Base-by-base conservation (phyloP, 2,888 invertebrate genomes). In the Pseudococcus longispinus region DNA sequence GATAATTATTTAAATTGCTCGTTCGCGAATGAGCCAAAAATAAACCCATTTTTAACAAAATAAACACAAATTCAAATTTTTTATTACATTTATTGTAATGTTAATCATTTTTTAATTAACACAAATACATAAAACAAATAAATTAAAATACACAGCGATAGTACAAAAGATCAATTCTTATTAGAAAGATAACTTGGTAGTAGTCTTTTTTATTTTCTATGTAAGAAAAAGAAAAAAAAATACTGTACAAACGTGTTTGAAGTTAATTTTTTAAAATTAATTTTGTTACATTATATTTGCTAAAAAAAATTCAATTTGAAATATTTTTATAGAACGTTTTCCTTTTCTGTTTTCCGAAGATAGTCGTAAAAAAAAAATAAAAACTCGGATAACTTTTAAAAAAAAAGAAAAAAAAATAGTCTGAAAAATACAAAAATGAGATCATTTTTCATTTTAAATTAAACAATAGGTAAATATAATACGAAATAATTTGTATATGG, bases 91-190 rank as follows among this genome's bases (percentile, higher is more conserved):
- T 86, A 86, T 86, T 86, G 86, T 86, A 86, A 86, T 80, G 86
- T 86, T 86, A 86, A 86, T 86, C 85, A 77, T 85, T 85, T 85
- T 85, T 85, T 85, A 85, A 85, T 77, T 85, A 85, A 85, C 85
- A 85, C 85, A 85, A 77, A 85, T 85, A 85, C 85, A 86, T 80
- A 86, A 86, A 86, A 86, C 86, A 86, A 86, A 86, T 86, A 86
- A 86, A 86, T 86, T 86, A 86, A 85, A 86, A 86, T 86, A 86
- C 86, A 80, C 86, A 86, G 86, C 77, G 80, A 80, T 80, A 80
- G 77, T 80, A 77, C 77, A 86, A 86, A 86, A 86, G 86, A 86
- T 86, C 80, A 86, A 86, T 86, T 74, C 80, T 77, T 86, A 86
- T 86, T 86, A 86, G 86, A 86, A 86, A 86, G 86, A 86, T 86